These are phyloP conservation scores for Nothocercus julius DNA, from an alignment of 2,113 vertebrate genomes.

Conservation along the genomic window DNA sequence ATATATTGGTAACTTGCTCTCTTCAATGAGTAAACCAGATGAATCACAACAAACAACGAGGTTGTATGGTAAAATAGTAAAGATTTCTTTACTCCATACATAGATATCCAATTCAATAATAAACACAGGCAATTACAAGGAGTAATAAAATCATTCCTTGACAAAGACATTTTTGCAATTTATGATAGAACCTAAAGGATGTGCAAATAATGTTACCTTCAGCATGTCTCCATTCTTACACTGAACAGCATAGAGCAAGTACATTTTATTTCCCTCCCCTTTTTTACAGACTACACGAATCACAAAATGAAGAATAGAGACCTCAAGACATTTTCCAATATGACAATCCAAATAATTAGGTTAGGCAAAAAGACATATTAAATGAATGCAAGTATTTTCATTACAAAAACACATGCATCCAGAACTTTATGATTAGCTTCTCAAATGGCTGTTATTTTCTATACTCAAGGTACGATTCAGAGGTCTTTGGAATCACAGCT, in stretches of 20 bases:
- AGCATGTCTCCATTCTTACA: neutral
- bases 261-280: neutral
- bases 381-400: neutral
- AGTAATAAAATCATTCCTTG: neutral
- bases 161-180: neutral
- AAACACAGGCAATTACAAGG: neutral
- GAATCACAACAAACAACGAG: neutral
- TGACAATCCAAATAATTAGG: neutral
- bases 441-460: neutral
- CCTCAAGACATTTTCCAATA: neutral
- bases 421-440: neutral
- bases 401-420: neutral
- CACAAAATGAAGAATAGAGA: neutral
- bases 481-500: neutral
- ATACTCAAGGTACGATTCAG: neutral
- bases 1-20: constrained; percentile 4
- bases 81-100: constrained; percentile 14
- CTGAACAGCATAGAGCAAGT: neutral
- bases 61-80: neutral
- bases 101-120: neutral
- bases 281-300: neutral
- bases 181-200: neutral
- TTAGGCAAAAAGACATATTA: neutral
- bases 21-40: constrained; percentile 16
- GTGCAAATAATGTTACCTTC: neutral